A percentile compares a stretch with the other conserved stretches of the same genome.
These are phyloP conservation scores for Rhyacophila evoluta DNA, from an alignment of 2,888 invertebrate genomes.

Conservation along the genomic window DNA sequence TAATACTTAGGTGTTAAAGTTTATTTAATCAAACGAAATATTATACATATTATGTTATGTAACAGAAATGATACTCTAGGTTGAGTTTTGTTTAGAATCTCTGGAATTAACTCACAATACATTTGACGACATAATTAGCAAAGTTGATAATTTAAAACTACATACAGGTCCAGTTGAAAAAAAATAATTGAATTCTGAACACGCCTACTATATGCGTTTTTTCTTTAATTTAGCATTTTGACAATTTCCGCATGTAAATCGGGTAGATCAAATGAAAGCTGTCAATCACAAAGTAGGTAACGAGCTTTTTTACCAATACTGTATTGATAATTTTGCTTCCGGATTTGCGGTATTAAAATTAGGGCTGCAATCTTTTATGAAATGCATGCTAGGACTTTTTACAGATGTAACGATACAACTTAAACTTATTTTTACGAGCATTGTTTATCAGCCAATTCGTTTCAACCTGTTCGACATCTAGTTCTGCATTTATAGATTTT, in stretches of 20 bases:
- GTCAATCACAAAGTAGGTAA: background rate
- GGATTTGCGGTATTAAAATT: background rate
- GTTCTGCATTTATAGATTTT: too few species aligned
- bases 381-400: too few species aligned
- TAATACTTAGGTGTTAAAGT: too few species aligned
- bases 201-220: background rate
- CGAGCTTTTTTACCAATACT: background rate
- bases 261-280: slow-evolving; percentile 7
- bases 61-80: too few species aligned
- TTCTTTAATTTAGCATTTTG: background rate
- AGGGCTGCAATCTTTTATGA: too few species aligned
- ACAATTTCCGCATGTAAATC: background rate
- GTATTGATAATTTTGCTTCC: background rate
- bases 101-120: background rate
- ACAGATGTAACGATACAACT: too few species aligned
- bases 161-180: background rate
- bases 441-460: too few species aligned
- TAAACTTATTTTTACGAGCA: too few species aligned
- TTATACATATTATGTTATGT: too few species aligned
- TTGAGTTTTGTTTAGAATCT: background rate
- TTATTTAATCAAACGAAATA: too few species aligned
- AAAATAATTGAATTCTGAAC: background rate
- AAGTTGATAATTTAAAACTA: background rate
- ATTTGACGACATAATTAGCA: background rate
- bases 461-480: too few species aligned